Evolutionary conservation across 2,888 invertebrate genomes (phyloP).

Genomic region (Parnassius apollo): DNA sequence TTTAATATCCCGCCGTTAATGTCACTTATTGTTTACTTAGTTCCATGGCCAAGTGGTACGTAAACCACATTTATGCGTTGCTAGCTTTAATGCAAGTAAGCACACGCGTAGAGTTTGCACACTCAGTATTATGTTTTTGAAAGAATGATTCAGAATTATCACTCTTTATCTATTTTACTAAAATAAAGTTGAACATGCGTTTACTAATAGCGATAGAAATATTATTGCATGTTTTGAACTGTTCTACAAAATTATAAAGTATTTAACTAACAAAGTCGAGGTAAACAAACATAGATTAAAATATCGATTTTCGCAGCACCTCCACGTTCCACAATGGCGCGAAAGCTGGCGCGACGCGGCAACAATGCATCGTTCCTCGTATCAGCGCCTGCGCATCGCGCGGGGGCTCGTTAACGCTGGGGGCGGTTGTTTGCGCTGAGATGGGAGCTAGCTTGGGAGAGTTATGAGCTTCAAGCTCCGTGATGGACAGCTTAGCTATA

Average conservation of each 20-base stretch:
- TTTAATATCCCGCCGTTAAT: slow-evolving; percentile 73
- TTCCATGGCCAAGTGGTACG: slow-evolving; percentile 54
- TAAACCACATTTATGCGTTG: slow-evolving; percentile 48
- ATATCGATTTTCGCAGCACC: slow-evolving; percentile 67
- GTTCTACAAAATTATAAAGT: not conserved
- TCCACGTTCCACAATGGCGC: slow-evolving; percentile 69
- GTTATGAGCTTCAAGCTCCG: slow-evolving; percentile 33
- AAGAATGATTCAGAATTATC: too few species aligned
- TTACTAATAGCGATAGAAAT: too few species aligned
- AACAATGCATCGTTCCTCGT: slow-evolving; percentile 73
- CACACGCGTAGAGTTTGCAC: not conserved
- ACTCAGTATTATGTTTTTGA: not conserved
- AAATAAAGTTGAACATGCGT: too few species aligned
- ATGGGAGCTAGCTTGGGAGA: slow-evolving; percentile 48
- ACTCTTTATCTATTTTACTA: too few species aligned
- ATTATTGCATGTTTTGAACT: too few species aligned
- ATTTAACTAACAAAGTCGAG: slow-evolving; percentile 42
- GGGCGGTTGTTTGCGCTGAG: slow-evolving; percentile 61
- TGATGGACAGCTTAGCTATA: slow-evolving; percentile 45
- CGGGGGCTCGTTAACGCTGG: slow-evolving; percentile 75
- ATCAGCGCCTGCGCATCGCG: slow-evolving; percentile 71
- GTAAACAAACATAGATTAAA: slow-evolving; percentile 77
- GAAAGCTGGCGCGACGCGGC: slow-evolving; percentile 75
- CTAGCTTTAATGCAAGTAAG: slow-evolving; percentile 13
- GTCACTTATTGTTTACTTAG: slow-evolving; percentile 77